These are phyloP conservation scores for Urocynchramus pylzowi DNA, from an alignment of 2,113 vertebrate species.

Conservation along the genomic window DNA sequence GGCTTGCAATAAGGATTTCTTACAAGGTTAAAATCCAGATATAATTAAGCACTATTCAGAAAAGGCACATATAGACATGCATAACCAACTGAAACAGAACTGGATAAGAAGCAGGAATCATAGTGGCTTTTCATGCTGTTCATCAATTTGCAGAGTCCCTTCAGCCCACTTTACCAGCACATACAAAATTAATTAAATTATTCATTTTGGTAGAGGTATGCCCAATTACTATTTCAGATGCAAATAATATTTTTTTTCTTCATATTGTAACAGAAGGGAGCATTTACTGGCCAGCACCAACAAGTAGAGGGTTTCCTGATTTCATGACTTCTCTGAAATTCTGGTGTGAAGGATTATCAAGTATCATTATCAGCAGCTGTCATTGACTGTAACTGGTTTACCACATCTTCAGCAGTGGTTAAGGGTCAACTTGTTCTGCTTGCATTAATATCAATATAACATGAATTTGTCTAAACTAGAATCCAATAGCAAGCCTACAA, in stretches of 20 bases:
- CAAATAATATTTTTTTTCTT: neutral
- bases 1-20: neutral
- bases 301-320: neutral
- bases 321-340: neutral
- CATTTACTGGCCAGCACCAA: neutral
- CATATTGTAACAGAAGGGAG: neutral
- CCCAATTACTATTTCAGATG: neutral
- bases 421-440: neutral
- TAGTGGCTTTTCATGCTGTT: neutral
- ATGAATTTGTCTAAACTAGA: neutral
- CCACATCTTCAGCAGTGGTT: neutral
- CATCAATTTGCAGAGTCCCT: neutral
- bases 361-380: neutral
- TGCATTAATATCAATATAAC: neutral
- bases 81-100: neutral
- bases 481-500: accelerated
- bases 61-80: neutral
- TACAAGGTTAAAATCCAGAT: neutral
- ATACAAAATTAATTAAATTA: neutral
- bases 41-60: neutral
- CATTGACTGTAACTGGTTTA: neutral
- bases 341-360: neutral
- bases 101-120: neutral
- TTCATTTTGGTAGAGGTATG: neutral
- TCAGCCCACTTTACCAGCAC: neutral